Base-by-base conservation (phyloP, 2,888 invertebrate genomes). In the Epirrhoe alternata region DNA sequence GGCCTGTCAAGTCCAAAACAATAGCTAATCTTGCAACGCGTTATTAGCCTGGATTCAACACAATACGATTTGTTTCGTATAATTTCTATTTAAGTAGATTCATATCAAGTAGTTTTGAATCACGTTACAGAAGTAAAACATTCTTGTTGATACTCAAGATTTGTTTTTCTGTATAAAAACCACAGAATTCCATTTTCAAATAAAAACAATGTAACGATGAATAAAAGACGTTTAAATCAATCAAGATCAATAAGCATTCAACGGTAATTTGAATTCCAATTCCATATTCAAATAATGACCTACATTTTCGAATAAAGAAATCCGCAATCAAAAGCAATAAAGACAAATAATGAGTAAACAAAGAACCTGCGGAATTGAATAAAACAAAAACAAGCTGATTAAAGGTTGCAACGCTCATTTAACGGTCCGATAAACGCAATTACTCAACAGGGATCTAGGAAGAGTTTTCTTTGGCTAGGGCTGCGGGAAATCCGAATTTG, bases 381-480 rank as follows among this genome's bases (percentile, higher is more conserved):
- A 64, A 69, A 72, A 73, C 76, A 72, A 77, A 82, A 81, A 79
- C 68, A 70, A 83, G 80, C 83, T 89, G 86, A 90, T 90, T 89
- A 89, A 84, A 89, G 86, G 87, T 89, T 87, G 89, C 88, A 88
- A 83, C 84, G 86, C 88, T 89, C 89, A 89, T 92, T 92, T 90
- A 86, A 83, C 89, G 91, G 86, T 87, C 82, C 87, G 86, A 90
- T 90, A 89, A 88, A 90, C 89, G 81, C 86, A 90, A 90, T 91
- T 89, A 89, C 83, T 82, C 79, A 77, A 74, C 74, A 69, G 75
- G 80, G 80, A 79, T 82, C 81, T 81, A 81, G 77, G 83, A 81
- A 83, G 83, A 80, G 77, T 80, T 77, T 75, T 82, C 79, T 81
- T n/a, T 12, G 35, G 17, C 17, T 57, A 68, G 68, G 68, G 68